Base-by-base conservation (phyloP, 2,888 invertebrate species). In the Caenorhabditis imperialis region DNA sequence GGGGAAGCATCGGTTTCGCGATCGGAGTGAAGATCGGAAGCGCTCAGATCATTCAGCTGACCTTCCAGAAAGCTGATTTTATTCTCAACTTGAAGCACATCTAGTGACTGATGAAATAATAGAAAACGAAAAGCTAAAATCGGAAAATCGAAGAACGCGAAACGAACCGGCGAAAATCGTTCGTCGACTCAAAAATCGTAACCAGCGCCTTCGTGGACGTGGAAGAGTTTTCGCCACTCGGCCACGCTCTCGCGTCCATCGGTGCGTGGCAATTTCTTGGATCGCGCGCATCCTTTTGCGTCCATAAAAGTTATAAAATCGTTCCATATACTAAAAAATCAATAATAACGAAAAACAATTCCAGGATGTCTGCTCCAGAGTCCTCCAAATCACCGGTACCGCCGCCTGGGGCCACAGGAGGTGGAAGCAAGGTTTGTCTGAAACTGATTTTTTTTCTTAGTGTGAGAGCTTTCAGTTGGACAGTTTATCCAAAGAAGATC, bases 401-500 rank as follows among this genome's bases (percentile, higher is more conserved):
- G 6, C 58, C 51, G 3, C 35, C 70, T 20, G 62, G 61, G 4
- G 40, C 61, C 1, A 22, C 63, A 1, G 47, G 55, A 14, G 38
- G 33, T 20, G 60, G 53, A 3, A 48, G 58, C 6, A 73, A n/a
- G n/a, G 44, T 37, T 35, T 44, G 7, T 16, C 16, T 35, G 8
- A 33, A n/a, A 18, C 25, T 47, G n/a, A 37, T 6, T 10, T 16
- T 6, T n/a, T n/a, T n/a, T n/a, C n/a, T n/a, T n/a, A n/a, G n/a
- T n/a, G n/a, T n/a, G n/a, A n/a, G n/a, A n/a, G n/a, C 14, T 63
- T 63, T 47, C 57, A 67, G 55, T 27, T 73, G 8, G 73, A 73
- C 23, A 54, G 18, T 35, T 38, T 74, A 2, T 60, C 69, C 14
- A 75, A 75, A 45, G 75, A 70, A 27, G 75, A 75, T 45, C 20